phyloP scores from a whole-genome alignment of 2,888 invertebrate species.

The Ligdia adustata region DNA sequence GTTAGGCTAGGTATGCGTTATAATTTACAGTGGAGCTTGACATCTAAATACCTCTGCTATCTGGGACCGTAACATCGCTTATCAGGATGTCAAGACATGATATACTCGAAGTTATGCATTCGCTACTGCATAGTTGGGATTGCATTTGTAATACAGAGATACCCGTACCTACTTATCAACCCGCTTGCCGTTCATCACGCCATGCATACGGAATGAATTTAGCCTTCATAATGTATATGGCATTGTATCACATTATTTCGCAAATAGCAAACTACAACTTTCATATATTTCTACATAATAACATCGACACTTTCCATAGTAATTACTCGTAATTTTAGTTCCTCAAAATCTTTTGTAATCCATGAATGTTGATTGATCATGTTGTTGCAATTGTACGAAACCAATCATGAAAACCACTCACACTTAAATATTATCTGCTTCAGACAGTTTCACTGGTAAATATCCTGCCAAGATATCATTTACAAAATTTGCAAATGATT shows the following conservation, averaged over 20 bases:
- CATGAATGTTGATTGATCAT: too few relatives aligned
- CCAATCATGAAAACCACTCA: too few relatives aligned
- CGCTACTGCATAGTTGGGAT: conserved; percentile 5
- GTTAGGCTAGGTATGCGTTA: too few relatives aligned
- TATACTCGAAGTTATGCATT: conserved; percentile 11
- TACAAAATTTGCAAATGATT: too few relatives aligned
- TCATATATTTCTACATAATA: not conserved
- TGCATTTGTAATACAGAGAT: conserved; percentile 12
- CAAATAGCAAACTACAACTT: conserved; percentile 4
- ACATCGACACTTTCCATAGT: too few relatives aligned
- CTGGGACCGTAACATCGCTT: conserved; percentile 5
- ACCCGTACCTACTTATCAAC: not conserved
- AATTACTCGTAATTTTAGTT: too few relatives aligned
- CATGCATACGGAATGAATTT: conserved; percentile 1
- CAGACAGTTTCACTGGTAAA: too few relatives aligned
- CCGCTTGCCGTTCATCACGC: conserved; percentile 1
- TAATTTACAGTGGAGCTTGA: conserved; percentile 3
- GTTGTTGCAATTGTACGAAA: too few relatives aligned
- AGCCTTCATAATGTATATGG: not conserved
- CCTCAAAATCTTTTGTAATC: too few relatives aligned
- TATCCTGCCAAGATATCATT: too few relatives aligned
- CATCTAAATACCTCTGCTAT: conserved; percentile 1
- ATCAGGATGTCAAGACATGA: conserved; percentile 4
- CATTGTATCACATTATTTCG: not conserved
- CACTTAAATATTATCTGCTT: too few relatives aligned